Base-by-base conservation (phyloP, 2,888 invertebrate genomes). In the Schizotus pectinicornis region DNA sequence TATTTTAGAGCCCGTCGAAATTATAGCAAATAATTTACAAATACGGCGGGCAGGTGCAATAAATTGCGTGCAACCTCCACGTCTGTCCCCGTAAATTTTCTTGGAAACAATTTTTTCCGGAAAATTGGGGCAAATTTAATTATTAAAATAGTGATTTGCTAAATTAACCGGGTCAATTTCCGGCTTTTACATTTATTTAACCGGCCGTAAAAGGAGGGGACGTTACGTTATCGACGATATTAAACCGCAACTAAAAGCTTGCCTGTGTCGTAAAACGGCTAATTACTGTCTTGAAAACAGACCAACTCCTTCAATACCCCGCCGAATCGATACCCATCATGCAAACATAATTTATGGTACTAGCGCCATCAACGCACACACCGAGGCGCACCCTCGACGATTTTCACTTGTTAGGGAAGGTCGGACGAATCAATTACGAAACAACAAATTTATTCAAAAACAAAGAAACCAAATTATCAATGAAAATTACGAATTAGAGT, bases 141-240 rank as follows among this genome's bases (percentile, higher is more conserved):
- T 51, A 47, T 54, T n/a, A n/a, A n/a, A 45, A 49, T 37, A 42
- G 41, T 55, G 56, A 56, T 49, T 56, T 38, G 36, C 36, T 37
- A 50, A 56, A 56, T 45, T 50, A 46, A 35, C 14, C 36, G 11
- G 55, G 56, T 51, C 45, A 56, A 50, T 56, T 56, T 51, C 46
- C 50, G 48, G 50, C 55, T 49, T 56, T 49, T 49, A 56, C 56
- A 56, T 50, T 50, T 56, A 56, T 56, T 51, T 56, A 56, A 56
- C 51, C 37, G 56, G 45, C 56, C 56, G 35, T 56, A 56, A 56
- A 56, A 43, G 45, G 48, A 35, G 32, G 33, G 42, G 51, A 39
- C 56, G 45, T 50, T 56, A 49, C 5, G 22, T 56, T 56, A 56
- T 56, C 37, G 50, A 48, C 46, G 38, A 51, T 50, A 56, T 51